Evolutionary conservation across 2,797 vertebrate genomes (phyloP).

Genomic region (Schizothorax lantsangensis): DNA sequence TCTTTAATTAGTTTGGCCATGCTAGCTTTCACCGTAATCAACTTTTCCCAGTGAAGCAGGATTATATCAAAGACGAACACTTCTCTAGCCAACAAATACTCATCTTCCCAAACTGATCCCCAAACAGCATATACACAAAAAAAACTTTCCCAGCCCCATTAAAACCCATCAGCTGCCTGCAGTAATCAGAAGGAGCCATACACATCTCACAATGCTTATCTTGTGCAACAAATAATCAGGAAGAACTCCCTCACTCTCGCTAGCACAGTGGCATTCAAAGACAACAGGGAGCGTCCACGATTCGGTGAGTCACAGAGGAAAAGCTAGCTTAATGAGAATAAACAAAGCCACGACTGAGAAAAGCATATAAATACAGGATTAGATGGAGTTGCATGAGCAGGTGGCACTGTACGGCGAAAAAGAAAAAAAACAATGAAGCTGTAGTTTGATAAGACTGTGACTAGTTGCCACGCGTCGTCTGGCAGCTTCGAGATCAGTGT

Average conservation of each 20-base stretch:
- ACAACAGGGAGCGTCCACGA: slow-evolving; percentile 35
- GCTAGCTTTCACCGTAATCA: background rate
- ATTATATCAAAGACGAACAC: background rate
- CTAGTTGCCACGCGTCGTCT: slow-evolving; percentile 42
- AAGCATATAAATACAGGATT: slow-evolving; percentile 53
- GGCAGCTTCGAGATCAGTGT: background rate
- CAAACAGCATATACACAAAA: slow-evolving; percentile 2
- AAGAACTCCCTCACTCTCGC: slow-evolving; percentile 11
- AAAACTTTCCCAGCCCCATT: slow-evolving; percentile 2
- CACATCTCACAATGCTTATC: slow-evolving; percentile 1
- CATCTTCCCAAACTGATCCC: background rate
- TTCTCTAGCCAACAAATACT: slow-evolving; percentile 4
- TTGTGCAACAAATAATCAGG: slow-evolving; percentile 12
- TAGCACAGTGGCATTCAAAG: slow-evolving; percentile 10
- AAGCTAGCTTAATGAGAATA: slow-evolving; percentile 56
- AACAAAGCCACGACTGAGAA: slow-evolving; percentile 41
- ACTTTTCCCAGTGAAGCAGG: background rate
- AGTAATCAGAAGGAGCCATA: background rate
- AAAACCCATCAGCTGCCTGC: slow-evolving; percentile 26
- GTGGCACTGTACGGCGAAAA: slow-evolving; percentile 21
- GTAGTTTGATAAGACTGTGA: slow-evolving; percentile 30
- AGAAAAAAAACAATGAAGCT: slow-evolving; percentile 6
- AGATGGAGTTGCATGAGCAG: slow-evolving; percentile 51
- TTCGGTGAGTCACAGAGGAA: slow-evolving; percentile 52
- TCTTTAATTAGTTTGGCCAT: background rate